Evolutionary conservation across 2,888 invertebrate genomes (phyloP), one percentile per base, ranked within the genome.

Genomic region (Linnaemya tessellans): DNA sequence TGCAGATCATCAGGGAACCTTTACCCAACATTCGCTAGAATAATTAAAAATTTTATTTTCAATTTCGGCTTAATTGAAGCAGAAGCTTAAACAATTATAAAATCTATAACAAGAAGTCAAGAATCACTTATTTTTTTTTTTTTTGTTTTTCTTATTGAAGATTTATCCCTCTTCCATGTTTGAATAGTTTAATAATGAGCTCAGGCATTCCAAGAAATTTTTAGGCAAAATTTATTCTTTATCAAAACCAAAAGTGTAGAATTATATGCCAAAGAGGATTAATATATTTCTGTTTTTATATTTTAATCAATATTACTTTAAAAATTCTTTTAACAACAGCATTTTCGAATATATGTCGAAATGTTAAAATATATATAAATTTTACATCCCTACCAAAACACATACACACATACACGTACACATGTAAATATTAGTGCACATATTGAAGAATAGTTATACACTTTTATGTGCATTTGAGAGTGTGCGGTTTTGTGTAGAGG

Each of bases 401-500:
- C 30, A 30, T 5, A 30, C 30, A 30, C 30, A 5, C 30, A 30
- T 5, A 30, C 30, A 30, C 30, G 5, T 5, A 2, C 30, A 30
- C 30, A 65, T 18, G 4, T 64, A 80, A 64, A 79, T 15, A 22
- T 46, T 54, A 43, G 9, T 8, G 7, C 41, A 54, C 15, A 43
- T 20, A 62, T 41, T 20, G 25, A n/a, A 41, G 18, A n/a, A 46
- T 20, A 49, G 38, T 38, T 68, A 11, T 22, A 46, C 54, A 68
- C 46, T 15, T 35, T 18, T 75, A 54, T 10, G 25, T 35, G n/a
- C 10, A 13, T 68, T 15, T 62, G 56, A 25, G 20, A 49, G 49
- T 56, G 64, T 82, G 82, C 71, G 77, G 77, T 71, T 71, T 77
- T 65, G 71, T 71, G n/a, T 71, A 78, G 75, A 82, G 81, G 77